Base-by-base conservation (phyloP, 2,797 vertebrate species). In the Catostomus latipinnis region DNA sequence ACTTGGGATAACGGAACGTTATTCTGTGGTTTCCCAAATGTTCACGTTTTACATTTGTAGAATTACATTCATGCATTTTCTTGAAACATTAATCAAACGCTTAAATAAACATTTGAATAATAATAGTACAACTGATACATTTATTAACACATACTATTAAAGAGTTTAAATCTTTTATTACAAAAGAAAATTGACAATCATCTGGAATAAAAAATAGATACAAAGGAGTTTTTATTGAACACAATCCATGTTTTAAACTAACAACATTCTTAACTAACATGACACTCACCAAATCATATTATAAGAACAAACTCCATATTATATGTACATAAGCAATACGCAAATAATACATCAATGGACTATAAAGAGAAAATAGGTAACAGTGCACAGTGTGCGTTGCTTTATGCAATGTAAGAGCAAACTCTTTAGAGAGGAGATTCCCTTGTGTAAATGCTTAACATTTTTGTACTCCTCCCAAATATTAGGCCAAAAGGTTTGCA, bases 1-100 rank as follows among this genome's bases (percentile, higher is more conserved):
- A 61, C 83, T 82, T 85, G 74, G 34, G 66, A 68, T 86, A 88
- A 84, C 49, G 53, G 9, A 54, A 63, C 69, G 46, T 71, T 62
- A 54, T 62, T 63, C 60, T 72, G 61, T 16, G 49, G 14, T 12
- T 69, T 22, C 5, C 63, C 58, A 49, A 13, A 16, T 66, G 9
- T 6, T 56, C 48, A 53, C 49, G 56, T 43, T 43, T 57, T 56
- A 76, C 46, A 0, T 56, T 16, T 49, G 45, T 11, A 60, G 62
- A 6, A 49, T 8, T 14, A 9, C 57, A 63, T 16, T 18, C 12
- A 22, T 10, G 2, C 6, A 53, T 14, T 60, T 62, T 12, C 0
- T 1, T 50, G 11, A 74, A n/a, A 45, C 52, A 10, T 16, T 6
- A 11, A 71, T 16, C 49, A 52, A 22, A 13, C 9, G 43, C 57